Evolutionary conservation across 1,140 invertebrate genomes (phyloP).

Genomic region (Lepidotrigona ventralis): DNA sequence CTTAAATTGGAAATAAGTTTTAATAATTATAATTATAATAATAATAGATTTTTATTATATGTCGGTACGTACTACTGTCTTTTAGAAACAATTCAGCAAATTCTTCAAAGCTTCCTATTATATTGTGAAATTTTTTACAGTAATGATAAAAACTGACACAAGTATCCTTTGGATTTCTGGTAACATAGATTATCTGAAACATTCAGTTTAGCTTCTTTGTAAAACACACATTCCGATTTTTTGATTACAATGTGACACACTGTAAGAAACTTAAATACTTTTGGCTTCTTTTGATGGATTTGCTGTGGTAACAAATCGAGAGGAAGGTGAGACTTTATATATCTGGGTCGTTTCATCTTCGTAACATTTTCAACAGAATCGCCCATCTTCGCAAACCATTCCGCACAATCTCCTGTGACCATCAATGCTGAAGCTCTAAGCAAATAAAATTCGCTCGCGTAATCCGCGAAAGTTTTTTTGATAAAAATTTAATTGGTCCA

Average conservation of each 20-base stretch:
- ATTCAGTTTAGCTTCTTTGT: neutral
- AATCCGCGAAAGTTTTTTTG: neutral
- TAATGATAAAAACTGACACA: constrained; percentile 96
- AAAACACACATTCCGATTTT: neutral
- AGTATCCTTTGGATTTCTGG: constrained; percentile 96
- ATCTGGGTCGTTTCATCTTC: constrained; percentile 85
- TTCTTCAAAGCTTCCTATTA: constrained; percentile 88
- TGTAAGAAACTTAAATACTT: constrained; percentile 77
- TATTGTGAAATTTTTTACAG: constrained; percentile 85
- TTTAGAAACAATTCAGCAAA: constrained; percentile 90
- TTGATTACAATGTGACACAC: neutral
- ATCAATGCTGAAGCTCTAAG: constrained; percentile 78
- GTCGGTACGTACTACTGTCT: constrained; percentile 80
- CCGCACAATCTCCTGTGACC: constrained; percentile 75
- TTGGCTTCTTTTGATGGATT: constrained; percentile 86
- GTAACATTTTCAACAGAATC: constrained; percentile 86
- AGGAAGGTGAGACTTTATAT: constrained; percentile 90
- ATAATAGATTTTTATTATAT: neutral
- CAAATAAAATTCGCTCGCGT: neutral
- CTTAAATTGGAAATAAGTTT: constrained; percentile 62
- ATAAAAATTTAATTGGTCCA: neutral
- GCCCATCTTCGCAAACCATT: constrained; percentile 77
- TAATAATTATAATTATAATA: constrained; percentile 11
- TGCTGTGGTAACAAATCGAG: constrained; percentile 86
- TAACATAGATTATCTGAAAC: constrained; percentile 91